Evolutionary conservation across 2,888 invertebrate species (phyloP).

Genomic region (Hirtodrosophila confusa): DNA sequence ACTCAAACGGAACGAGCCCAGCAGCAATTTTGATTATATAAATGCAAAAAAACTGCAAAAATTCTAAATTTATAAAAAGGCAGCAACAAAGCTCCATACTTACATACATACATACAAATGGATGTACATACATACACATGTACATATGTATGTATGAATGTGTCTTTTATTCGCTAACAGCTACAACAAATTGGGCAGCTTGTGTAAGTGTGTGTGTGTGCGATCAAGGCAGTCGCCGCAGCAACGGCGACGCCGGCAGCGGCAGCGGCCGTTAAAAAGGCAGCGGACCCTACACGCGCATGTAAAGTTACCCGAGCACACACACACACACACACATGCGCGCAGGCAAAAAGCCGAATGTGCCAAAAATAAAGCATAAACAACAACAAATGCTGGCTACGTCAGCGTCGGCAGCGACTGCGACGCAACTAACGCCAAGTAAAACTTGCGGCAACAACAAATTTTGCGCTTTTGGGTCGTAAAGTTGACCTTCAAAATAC

Average conservation of each 20-base stretch:
- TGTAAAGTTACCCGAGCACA: constrained; percentile 71
- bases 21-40: constrained; percentile 68
- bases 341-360: constrained; percentile 58
- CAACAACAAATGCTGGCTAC: constrained; percentile 52
- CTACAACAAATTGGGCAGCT: constrained; percentile 78
- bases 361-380: constrained; percentile 78
- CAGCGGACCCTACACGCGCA: constrained; percentile 77
- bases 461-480: constrained; percentile 83
- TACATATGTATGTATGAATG: constrained; percentile 14
- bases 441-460: constrained; percentile 69
- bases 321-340: constrained; percentile 29
- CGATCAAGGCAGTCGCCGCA: constrained; percentile 67
- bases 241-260: constrained; percentile 51
- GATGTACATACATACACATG: constrained; percentile 11
- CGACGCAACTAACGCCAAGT: constrained; percentile 79
- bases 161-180: constrained; percentile 66
- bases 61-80: constrained; percentile 77
- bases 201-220: constrained; percentile 35
- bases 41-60: constrained; percentile 71
- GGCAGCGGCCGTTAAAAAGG: constrained; percentile 71
- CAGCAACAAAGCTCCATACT: constrained; percentile 69
- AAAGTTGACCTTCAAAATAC: constrained; percentile 84
- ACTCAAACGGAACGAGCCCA: constrained; percentile 61
- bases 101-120: constrained; percentile 23
- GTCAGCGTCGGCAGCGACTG: constrained; percentile 35